A percentile compares a stretch with the other conserved stretches of the same genome.
Conservation (phyloP, 2,113 vertebrate species). For the Alethe diademata region DNA sequence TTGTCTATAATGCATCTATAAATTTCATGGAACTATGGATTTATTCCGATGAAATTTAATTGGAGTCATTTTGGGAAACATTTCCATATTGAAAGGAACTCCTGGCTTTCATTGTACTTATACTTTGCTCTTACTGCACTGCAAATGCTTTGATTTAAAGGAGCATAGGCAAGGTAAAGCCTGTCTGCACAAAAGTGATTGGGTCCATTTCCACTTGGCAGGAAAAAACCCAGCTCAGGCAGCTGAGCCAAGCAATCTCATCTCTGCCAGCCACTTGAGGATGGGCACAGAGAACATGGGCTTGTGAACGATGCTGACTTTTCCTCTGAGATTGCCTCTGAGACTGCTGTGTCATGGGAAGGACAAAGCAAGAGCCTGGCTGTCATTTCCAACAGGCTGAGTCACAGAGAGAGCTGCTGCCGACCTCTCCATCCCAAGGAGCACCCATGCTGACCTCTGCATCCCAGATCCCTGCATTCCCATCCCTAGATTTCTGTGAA, state of each 20-base stretch:
- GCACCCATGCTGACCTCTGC: neutral
- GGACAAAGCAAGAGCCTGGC: neutral
- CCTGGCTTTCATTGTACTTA: slow-evolving; percentile 5
- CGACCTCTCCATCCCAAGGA: accelerated
- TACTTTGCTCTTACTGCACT: neutral
- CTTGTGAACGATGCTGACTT: neutral
- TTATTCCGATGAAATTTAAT: slow-evolving; percentile 45
- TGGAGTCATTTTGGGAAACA: neutral
- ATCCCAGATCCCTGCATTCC: neutral
- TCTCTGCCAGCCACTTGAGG: neutral
- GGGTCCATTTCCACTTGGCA: slow-evolving; percentile 33
- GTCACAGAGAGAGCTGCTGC: neutral
- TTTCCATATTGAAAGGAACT: slow-evolving; percentile 31
- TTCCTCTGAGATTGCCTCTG: neutral
- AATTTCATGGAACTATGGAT: slow-evolving; percentile 25
- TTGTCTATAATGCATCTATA: neutral
- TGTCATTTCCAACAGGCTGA: neutral
- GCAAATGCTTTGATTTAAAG: slow-evolving; percentile 32
- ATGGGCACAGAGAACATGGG: neutral
- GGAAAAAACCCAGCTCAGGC: neutral
- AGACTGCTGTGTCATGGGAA: neutral
- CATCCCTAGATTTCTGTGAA: neutral
- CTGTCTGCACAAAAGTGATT: neutral
- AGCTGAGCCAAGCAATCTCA: neutral
- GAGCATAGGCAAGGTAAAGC: neutral